Evolutionary conservation across 2,797 vertebrate genomes (phyloP).

Genomic region (Cirrhinus mrigala): DNA sequence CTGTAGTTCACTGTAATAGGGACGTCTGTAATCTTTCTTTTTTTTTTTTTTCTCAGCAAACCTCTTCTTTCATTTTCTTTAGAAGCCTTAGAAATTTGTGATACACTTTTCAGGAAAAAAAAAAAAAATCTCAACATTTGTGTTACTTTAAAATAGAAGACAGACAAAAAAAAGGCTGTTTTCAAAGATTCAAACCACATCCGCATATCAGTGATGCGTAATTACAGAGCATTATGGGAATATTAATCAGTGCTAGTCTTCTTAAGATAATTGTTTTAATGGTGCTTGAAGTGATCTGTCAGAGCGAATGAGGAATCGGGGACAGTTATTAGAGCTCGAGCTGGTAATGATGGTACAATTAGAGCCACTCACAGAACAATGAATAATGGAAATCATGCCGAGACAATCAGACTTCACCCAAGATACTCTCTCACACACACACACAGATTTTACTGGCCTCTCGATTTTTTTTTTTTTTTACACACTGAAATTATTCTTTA

Average conservation of each 20-base stretch:
- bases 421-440: background rate
- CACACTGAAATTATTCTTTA: background rate
- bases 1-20: constrained; percentile 3
- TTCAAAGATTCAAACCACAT: constrained; percentile 26
- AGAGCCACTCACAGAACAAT: constrained; percentile 37
- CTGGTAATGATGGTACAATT: constrained; percentile 48
- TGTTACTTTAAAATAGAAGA: background rate
- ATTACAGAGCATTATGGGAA: constrained; percentile 44
- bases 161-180: background rate
- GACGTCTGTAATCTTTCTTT: background rate
- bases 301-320: constrained; percentile 39
- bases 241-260: constrained; percentile 52
- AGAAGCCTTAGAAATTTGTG: background rate
- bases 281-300: constrained; percentile 49
- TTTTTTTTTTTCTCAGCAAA: background rate
- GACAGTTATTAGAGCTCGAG: constrained; percentile 31
- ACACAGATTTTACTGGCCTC: background rate
- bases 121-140: background rate
- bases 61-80: constrained; percentile 1
- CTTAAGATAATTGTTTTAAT: constrained; percentile 50
- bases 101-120: background rate
- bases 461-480: constrained; percentile 27
- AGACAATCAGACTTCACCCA: constrained; percentile 20
- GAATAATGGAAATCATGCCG: constrained; percentile 28
- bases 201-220: constrained; percentile 43